phyloP scores from a whole-genome alignment of 1,140 invertebrate species.

The Pseudobourletiella spinata region DNA sequence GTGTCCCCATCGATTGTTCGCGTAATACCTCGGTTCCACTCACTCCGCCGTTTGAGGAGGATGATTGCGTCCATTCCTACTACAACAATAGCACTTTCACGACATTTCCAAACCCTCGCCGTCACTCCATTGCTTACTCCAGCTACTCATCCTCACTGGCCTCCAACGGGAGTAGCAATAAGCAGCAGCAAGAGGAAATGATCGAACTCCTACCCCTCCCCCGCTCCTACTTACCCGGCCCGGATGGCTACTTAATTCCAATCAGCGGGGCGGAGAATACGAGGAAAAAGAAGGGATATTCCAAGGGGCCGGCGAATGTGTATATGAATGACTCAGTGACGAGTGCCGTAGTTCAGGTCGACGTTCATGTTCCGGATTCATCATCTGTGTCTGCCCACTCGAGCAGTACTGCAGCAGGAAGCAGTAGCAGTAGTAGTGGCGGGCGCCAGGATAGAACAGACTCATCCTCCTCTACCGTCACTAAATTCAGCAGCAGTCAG shows the following conservation, averaged over 20 bases:
- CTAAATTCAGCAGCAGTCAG: background rate
- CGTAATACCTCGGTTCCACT: slow-evolving; percentile 16
- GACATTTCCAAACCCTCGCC: slow-evolving; percentile 29
- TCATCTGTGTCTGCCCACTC: slow-evolving; percentile 10
- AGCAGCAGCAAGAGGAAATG: background rate
- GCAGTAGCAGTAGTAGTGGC: background rate
- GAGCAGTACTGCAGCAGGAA: background rate
- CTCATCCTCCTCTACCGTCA: no score
- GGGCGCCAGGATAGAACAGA: no score
- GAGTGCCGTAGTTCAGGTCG: slow-evolving; percentile 22
- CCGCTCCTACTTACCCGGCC: background rate
- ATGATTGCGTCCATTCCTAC: slow-evolving; percentile 22
- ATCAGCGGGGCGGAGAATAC: background rate
- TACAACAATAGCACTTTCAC: slow-evolving; percentile 30
- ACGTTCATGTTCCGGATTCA: slow-evolving; percentile 21
- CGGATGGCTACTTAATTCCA: slow-evolving; percentile 23
- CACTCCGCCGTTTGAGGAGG: background rate
- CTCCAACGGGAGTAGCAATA: background rate
- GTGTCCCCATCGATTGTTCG: slow-evolving; percentile 6
- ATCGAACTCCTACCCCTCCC: background rate
- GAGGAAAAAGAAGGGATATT: background rate
- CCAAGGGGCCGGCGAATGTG: slow-evolving; percentile 6
- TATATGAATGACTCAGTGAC: slow-evolving; percentile 21
- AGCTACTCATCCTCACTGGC: slow-evolving; percentile 14
- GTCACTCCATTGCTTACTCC: slow-evolving; percentile 26